These are phyloP conservation scores for Helarctos malayanus DNA, from an alignment of 2,797 vertebrate species.

Conservation along the genomic window DNA sequence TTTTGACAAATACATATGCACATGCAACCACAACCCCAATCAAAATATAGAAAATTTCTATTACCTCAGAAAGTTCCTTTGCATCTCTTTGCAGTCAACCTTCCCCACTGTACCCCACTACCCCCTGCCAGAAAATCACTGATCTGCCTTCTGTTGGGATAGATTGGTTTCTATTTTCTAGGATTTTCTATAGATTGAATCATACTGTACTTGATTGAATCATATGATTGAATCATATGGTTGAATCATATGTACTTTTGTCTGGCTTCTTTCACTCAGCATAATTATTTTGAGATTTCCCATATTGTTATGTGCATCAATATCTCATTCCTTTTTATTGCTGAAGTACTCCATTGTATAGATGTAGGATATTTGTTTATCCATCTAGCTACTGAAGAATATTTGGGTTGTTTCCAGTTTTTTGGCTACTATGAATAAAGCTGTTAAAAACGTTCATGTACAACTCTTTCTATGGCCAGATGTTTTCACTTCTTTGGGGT, in stretches of 20 bases:
- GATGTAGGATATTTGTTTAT: neutral
- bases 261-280: neutral
- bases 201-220: neutral
- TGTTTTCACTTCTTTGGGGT: slow-evolving; percentile 43
- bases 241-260: neutral
- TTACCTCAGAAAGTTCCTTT: neutral
- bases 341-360: neutral
- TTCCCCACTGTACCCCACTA: neutral
- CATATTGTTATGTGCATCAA: neutral
- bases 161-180: neutral
- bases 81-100: neutral
- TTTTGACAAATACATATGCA: neutral
- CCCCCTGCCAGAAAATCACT: neutral
- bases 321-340: neutral
- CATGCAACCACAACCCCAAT: slow-evolving; percentile 3
- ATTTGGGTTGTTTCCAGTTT: neutral
- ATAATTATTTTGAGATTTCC: neutral
- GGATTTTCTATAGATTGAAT: slow-evolving; percentile 33
- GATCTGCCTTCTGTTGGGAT: neutral
- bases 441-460: neutral
- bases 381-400: neutral
- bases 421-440: slow-evolving; percentile 2
- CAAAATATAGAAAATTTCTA: slow-evolving; percentile 27
- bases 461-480: neutral
- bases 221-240: too few relatives aligned